Evolutionary conservation across 1,140 invertebrate species (phyloP), one percentile per base, ranked within the genome.

Genomic region (Drosophila kurseongensis): DNA sequence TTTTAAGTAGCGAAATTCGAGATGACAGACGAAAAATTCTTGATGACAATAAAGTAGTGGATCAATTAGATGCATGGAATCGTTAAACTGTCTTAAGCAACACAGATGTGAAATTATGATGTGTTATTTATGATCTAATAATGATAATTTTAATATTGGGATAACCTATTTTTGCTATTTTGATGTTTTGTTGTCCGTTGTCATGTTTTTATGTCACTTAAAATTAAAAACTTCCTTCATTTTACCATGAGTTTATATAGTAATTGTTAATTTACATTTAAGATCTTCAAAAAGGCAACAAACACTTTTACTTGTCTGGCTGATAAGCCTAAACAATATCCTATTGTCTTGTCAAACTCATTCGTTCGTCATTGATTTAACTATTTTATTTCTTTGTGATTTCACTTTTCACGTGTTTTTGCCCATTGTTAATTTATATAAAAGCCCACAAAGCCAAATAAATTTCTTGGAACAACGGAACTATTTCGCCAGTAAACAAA

Each of bases 401-500:
- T 67, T 67, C 65, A 67, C 65, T 67, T 67, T 67, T 67, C 44
- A 23, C 36, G 51, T 41, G 38, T 18, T 47, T 48, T 65, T 51
- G 45, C 36, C 18, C 9, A 65, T 67, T 67, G 65, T 42, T 44
- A 32, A 29, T 18, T 42, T 51, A 6, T 51, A 42, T 29, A 65
- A 44, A 65, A 35, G 36, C 13, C 13, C 14, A 67, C 47, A 67
- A 65, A 67, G 59, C 45, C 63, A n/a, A 18, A 63, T 29, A 4
- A 7, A 42, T 51, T 63, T 65, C 59, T 23, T 36, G 42, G 59
- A 67, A 65, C 65, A 67, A 67, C 65, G 65, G 65, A 67, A 67
- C 59, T 63, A 36, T 67, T 36, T 52, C 2, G 29, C 6, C 13
- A 27, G 45, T 5, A 44, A 35, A 67, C 35, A 51, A 63, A 32